These are phyloP conservation scores for Pelosia muscerda DNA, from an alignment of 2,888 invertebrate species.

Conservation along the genomic window DNA sequence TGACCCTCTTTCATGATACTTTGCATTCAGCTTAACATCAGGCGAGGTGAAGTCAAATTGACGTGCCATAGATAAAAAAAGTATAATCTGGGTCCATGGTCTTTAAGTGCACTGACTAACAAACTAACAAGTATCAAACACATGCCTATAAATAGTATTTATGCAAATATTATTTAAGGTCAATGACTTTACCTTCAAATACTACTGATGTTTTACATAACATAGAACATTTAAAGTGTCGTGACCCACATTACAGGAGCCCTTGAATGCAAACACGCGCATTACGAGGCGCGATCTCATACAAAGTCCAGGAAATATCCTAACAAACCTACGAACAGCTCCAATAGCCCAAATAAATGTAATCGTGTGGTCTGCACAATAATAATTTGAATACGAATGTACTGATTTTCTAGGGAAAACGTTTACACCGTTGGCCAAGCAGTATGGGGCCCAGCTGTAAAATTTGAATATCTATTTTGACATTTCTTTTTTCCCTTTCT, in stretches of 20 bases:
- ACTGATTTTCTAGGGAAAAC: slow-evolving; percentile 71
- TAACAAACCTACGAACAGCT: slow-evolving; percentile 53
- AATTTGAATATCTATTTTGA: slow-evolving; percentile 57
- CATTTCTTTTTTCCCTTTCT: slow-evolving; percentile 41
- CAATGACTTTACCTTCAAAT: not conserved
- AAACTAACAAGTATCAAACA: too few relatives aligned
- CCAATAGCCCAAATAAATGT: slow-evolving; percentile 79
- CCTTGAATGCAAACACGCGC: slow-evolving; percentile 11
- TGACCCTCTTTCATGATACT: too few relatives aligned
- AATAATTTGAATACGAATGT: slow-evolving; percentile 85
- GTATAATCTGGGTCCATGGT: too few relatives aligned
- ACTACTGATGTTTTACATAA: not conserved
- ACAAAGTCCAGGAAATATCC: slow-evolving; percentile 59
- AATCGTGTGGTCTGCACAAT: slow-evolving; percentile 79
- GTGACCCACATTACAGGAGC: not conserved
- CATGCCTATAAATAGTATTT: not conserved
- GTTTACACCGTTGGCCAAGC: slow-evolving; percentile 46
- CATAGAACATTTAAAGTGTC: not conserved
- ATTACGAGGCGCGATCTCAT: slow-evolving; percentile 41
- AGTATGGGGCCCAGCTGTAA: slow-evolving; percentile 40
- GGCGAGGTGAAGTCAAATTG: too few relatives aligned
- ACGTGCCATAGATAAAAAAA: too few relatives aligned
- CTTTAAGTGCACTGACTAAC: too few relatives aligned
- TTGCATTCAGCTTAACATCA: too few relatives aligned
- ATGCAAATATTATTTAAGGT: not conserved